Evolutionary conservation across 2,113 vertebrate species (phyloP).

Genomic region (Chionomys nivalis): DNA sequence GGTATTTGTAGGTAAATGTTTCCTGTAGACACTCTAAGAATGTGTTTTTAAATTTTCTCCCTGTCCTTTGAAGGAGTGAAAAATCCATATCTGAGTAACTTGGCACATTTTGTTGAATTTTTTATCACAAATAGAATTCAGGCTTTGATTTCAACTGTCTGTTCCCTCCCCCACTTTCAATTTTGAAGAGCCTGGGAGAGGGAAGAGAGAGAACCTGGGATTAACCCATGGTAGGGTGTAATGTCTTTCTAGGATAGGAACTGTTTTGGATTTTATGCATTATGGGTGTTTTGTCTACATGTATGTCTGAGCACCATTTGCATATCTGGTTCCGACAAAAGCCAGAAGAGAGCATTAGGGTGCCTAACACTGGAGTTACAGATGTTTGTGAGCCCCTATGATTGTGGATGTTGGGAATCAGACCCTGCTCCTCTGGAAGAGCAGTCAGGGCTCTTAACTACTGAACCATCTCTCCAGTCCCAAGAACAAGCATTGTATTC

Average conservation of each 20-base stretch:
- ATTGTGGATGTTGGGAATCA: background rate
- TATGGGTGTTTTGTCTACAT: background rate
- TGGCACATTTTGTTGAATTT: conserved; percentile 23
- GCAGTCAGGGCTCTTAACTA: background rate
- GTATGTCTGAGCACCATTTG: background rate
- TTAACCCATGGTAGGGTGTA: conserved; percentile 32
- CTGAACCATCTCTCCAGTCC: background rate
- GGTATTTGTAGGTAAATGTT: background rate
- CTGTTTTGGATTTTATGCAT: background rate
- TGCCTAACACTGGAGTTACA: background rate
- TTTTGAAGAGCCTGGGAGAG: conserved; percentile 38
- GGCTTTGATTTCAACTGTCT: conserved; percentile 40
- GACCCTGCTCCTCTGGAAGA: background rate
- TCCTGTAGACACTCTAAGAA: conserved; percentile 34
- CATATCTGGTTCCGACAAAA: background rate
- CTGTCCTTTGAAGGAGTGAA: background rate
- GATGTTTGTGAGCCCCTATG: background rate
- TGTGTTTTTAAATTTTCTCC: conserved; percentile 23
- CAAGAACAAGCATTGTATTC: conserved; percentile 22
- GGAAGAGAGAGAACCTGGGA: background rate
- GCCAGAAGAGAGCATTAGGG: background rate
- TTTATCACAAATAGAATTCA: background rate
- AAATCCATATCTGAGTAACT: conserved; percentile 53
- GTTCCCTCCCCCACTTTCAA: background rate
- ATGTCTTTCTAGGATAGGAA: conserved; percentile 65